Evolutionary conservation across 2,797 vertebrate species (phyloP).

Genomic region (Glossophaga mutica): DNA sequence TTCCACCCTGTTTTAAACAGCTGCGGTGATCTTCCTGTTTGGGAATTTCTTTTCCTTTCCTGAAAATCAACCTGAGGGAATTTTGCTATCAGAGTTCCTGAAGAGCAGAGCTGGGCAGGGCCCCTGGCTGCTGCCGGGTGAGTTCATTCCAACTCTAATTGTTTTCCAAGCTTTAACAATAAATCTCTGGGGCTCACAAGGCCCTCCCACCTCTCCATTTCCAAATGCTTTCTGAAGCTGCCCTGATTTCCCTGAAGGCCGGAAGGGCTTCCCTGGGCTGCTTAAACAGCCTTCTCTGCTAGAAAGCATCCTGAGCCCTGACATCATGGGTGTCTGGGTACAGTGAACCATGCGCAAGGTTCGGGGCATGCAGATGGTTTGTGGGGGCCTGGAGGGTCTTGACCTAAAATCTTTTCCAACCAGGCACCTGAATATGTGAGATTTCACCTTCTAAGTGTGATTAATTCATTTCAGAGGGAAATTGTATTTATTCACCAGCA

Average conservation of each 20-base stretch:
- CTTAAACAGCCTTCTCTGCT: background rate
- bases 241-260: conserved; percentile 41
- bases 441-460: background rate
- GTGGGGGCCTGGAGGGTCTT: background rate
- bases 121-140: background rate
- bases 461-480: background rate
- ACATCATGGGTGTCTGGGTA: background rate
- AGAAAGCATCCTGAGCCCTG: background rate
- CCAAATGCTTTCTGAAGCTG: background rate
- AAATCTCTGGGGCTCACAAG: background rate
- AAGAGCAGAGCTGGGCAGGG: background rate
- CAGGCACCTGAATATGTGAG: background rate
- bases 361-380: background rate
- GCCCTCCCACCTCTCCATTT: background rate
- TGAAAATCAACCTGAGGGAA: conserved; percentile 7
- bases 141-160: conserved; percentile 17
- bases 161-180: conserved; percentile 28
- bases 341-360: background rate
- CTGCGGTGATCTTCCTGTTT: background rate
- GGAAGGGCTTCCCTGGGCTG: background rate
- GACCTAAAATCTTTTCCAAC: background rate
- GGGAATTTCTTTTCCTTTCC: background rate
- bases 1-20: background rate
- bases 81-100: background rate
- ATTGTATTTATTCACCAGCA: background rate